Evolutionary conservation across 1,140 invertebrate genomes (phyloP).

Genomic region (Drosophila quadrilineata): DNA sequence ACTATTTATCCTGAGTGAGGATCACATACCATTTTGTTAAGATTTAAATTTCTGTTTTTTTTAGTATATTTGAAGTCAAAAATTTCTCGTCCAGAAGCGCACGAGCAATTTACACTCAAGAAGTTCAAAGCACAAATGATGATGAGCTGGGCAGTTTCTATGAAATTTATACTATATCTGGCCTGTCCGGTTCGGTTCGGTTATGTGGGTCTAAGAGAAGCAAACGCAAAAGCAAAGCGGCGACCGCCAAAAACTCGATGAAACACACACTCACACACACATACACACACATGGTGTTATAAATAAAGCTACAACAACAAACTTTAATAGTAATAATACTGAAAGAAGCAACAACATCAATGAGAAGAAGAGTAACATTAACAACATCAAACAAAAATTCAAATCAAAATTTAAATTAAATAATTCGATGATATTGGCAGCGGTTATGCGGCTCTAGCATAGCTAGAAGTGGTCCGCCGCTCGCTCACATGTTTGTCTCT

Average conservation of each 20-base stretch:
- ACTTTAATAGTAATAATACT: constrained; percentile 29
- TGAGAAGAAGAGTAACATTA: constrained; percentile 43
- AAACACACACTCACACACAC: too few species aligned
- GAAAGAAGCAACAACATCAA: constrained; percentile 33
- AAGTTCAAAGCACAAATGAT: constrained; percentile 81
- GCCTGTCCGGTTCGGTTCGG: constrained; percentile 56
- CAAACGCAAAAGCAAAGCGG: constrained; percentile 31
- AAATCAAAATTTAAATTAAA: constrained; percentile 79
- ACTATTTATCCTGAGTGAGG: too few species aligned
- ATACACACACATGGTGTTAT: constrained; percentile 60
- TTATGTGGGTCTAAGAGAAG: constrained; percentile 66
- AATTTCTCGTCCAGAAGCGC: constrained; percentile 67
- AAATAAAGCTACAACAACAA: constrained; percentile 58
- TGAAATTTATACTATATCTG: constrained; percentile 80
- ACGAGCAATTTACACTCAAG: constrained; percentile 78
- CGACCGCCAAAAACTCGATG: constrained; percentile 73
- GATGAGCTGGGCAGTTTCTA: constrained; percentile 73
- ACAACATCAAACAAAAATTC: constrained; percentile 60
- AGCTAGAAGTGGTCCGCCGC: constrained; percentile 60
- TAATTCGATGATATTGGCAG: constrained; percentile 52
- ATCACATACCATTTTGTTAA: constrained; percentile 67
- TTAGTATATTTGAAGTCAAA: constrained; percentile 17
- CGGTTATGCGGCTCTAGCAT: neutral
- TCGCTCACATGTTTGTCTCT: constrained; percentile 17
- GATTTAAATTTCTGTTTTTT: constrained; percentile 11